phyloP scores from a whole-genome alignment of 2,797 vertebrate genomes.

The Syndactyla subalaris region DNA sequence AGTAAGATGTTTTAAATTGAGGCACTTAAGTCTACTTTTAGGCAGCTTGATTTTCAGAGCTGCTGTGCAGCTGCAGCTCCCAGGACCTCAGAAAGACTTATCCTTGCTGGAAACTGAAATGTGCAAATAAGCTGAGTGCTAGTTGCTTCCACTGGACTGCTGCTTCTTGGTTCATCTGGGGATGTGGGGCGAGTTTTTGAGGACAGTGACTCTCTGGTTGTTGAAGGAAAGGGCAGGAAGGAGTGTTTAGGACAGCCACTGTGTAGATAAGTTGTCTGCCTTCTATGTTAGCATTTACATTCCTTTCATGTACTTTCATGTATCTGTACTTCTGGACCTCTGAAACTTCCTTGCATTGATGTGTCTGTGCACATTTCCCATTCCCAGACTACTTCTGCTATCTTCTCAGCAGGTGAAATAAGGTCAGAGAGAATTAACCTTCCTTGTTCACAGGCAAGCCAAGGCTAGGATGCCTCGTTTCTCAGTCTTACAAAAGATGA shows the following conservation, averaged over 20 bases:
- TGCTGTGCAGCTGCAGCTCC: background rate
- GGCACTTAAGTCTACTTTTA: background rate
- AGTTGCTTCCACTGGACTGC: background rate
- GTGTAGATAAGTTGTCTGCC: background rate
- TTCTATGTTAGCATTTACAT: background rate
- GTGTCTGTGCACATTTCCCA: background rate
- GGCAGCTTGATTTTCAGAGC: background rate
- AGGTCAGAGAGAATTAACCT: background rate
- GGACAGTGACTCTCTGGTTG: background rate
- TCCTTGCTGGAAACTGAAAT: background rate
- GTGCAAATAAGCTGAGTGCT: background rate
- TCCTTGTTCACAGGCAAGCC: background rate
- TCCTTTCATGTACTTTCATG: background rate
- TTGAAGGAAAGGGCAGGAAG: background rate
- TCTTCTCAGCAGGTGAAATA: background rate
- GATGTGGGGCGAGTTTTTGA: background rate
- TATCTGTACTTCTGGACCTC: background rate
- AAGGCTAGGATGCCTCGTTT: background rate
- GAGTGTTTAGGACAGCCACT: rapidly evolving
- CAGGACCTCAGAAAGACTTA: background rate
- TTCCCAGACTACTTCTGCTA: background rate
- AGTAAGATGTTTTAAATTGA: background rate
- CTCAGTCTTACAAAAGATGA: background rate
- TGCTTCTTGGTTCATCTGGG: background rate
- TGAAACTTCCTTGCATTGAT: background rate